A percentile compares a stretch with the other conserved stretches of the same genome.
phyloP scores from a whole-genome alignment of 2,113 vertebrate genomes.

The Peucedramus taeniatus region DNA sequence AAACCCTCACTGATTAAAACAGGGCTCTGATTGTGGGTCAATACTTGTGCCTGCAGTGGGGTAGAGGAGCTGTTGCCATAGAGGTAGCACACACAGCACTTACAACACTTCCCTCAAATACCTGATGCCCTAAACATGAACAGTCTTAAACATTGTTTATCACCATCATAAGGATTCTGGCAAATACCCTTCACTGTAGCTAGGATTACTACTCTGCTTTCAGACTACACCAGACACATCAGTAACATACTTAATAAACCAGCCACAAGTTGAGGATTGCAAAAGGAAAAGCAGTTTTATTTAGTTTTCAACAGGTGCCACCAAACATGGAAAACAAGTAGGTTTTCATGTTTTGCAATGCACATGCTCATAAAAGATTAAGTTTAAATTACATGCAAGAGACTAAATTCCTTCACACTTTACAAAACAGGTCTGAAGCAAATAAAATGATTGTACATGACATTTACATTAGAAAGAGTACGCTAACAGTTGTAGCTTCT shows the following conservation, averaged over 20 bases:
- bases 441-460: constrained; percentile 77
- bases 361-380: constrained; percentile 56
- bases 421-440: constrained; percentile 76
- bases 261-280: constrained; percentile 67
- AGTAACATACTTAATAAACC: constrained; percentile 31
- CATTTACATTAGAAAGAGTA: constrained; percentile 78
- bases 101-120: background rate
- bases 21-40: background rate
- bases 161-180: background rate
- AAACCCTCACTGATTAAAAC: background rate
- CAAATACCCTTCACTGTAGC: background rate
- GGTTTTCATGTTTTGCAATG: constrained; percentile 31
- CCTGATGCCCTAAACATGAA: background rate
- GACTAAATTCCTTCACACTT: constrained; percentile 46
- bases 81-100: background rate
- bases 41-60: background rate
- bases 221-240: background rate
- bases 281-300: constrained; percentile 72
- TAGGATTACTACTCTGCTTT: background rate
- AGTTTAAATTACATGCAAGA: constrained; percentile 50
- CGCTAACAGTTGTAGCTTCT: constrained; percentile 48
- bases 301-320: constrained; percentile 65
- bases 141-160: background rate
- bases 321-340: constrained; percentile 50
- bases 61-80: accelerated